Base-by-base conservation (phyloP, 2,797 vertebrate species). In the Myripristis murdjan region DNA sequence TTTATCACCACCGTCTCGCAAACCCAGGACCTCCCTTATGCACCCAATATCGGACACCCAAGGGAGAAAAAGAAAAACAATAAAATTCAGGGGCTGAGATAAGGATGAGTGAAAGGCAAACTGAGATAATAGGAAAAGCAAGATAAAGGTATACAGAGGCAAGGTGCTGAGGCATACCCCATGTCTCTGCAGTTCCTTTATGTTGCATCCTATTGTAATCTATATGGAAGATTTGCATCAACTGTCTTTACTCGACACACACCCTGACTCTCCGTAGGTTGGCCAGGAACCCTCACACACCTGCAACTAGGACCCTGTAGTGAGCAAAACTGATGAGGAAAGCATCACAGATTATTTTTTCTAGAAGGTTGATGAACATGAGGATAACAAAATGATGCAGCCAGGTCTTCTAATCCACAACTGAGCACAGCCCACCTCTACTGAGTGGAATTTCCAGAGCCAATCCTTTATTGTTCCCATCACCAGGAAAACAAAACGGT, bases 361-460 rank as follows among this genome's bases (percentile, higher is more conserved):
- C 8, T 51, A 63, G 33, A 74, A 64, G 52, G 35, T 64, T 26
- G 52, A 70, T 70, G 70, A 61, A 70, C 70, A 54, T 49, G 35
- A 76, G 35, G 54, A 83, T 58, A 68, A 81, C 68, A 63, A 58
- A 62, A 28, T 67, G 51, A 77, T 56, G 75, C 44, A 51, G 67
- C 48, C 71, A 79, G 51, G 70, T 77, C 66, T 77, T 82, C 64
- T 70, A 35, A 72, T 83, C 67, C 54, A 75, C 51, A 49, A 65
- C 65, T 55, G 56, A 80, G 66, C 47, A 67, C 69, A 51, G 44
- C 12, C 8, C 1, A 22, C 63, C 58, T 58, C 59, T 5, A 47
- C 58, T 20, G 44, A 41, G 39, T 26, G 35, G 22, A 14, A 11
- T 12, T 26, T 14, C 37, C 35, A 59, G 49, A 81, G 75, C 58